Evolutionary conservation across 2,797 vertebrate species (phyloP).

Genomic region (Acanthurus leucopareius): DNA sequence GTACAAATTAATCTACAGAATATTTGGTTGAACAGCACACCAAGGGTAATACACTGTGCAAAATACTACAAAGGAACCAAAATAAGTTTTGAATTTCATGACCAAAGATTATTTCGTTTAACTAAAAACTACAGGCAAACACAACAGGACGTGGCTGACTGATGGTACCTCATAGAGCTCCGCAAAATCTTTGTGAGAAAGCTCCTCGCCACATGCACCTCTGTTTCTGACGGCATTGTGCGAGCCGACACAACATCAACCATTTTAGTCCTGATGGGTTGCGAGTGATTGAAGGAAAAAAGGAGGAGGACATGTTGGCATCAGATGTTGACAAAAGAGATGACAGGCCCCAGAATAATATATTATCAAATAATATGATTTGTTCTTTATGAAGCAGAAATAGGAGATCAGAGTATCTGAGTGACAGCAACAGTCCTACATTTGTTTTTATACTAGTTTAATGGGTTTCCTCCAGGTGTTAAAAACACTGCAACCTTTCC

Average conservation of each 20-base stretch:
- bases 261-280: constrained; percentile 85
- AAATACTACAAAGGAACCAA: constrained; percentile 14
- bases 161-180: constrained; percentile 92
- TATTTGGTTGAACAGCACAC: background rate
- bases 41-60: background rate
- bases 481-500: too few relatives aligned
- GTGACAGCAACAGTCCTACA: too few relatives aligned
- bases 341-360: background rate
- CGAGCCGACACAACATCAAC: constrained; percentile 85
- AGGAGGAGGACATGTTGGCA: constrained; percentile 4
- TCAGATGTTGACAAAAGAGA: background rate
- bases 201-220: constrained; percentile 89
- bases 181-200: constrained; percentile 93
- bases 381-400: constrained; percentile 1
- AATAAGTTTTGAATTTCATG: constrained; percentile 2
- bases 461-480: too few relatives aligned
- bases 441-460: too few relatives aligned
- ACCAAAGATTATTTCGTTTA: constrained; percentile 5
- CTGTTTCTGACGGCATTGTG: constrained; percentile 88
- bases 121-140: constrained; percentile 29
- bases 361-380: background rate
- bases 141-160: background rate
- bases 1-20: background rate
- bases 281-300: background rate
- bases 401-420: background rate